Conservation (phyloP, 2,797 vertebrate genomes). For the Tenualosa thibaudeaui region DNA sequence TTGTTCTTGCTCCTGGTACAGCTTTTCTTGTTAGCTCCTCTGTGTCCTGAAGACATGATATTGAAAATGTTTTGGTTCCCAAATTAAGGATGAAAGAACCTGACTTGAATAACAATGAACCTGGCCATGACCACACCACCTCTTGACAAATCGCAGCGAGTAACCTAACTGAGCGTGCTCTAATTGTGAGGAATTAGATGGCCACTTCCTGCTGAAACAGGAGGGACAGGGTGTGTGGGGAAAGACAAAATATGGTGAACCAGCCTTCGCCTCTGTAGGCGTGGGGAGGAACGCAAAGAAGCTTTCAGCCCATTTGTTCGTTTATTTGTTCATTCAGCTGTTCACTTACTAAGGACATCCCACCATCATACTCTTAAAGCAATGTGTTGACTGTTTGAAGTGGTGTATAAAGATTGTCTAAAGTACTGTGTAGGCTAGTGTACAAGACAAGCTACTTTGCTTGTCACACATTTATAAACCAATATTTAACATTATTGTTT, state of each 20-base stretch:
- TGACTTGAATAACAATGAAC: not conserved
- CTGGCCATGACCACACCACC: not conserved
- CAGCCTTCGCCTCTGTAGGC: not conserved
- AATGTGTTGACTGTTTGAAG: too few relatives aligned
- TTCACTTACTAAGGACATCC: not conserved
- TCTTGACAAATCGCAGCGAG: not conserved
- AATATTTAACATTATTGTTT: too few relatives aligned
- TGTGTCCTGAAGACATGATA: not conserved
- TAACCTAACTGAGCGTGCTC: not conserved
- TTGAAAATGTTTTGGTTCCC: not conserved
- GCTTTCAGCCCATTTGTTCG: not conserved
- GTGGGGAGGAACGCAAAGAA: not conserved
- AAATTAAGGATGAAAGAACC: not conserved
- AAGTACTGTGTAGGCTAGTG: too few relatives aligned
- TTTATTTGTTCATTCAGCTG: not conserved
- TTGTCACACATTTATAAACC: too few relatives aligned
- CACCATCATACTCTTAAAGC: too few relatives aligned
- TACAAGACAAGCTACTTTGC: too few relatives aligned
- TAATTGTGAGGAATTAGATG: not conserved
- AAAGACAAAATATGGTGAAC: not conserved
- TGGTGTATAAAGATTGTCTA: too few relatives aligned
- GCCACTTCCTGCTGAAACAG: not conserved
- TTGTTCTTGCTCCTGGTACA: too few relatives aligned
- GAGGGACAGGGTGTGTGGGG: not conserved
- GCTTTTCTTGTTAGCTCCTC: not conserved